These are phyloP conservation scores for Atrina japonica DNA, from an alignment of 2,888 invertebrate genomes.

Conservation along the genomic window DNA sequence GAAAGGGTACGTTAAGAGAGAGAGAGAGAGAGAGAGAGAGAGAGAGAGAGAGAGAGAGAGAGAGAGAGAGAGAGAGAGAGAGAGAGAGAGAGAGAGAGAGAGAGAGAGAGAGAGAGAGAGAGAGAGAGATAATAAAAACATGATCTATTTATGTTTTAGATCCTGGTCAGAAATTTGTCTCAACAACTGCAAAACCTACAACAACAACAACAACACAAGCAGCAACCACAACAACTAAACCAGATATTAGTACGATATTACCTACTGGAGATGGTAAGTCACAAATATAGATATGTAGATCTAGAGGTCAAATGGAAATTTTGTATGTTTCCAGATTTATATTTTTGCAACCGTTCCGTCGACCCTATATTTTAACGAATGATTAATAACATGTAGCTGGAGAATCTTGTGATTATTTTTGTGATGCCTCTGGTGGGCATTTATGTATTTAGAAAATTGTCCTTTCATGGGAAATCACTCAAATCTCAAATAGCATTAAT, in stretches of 20 bases:
- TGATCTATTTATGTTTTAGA: background rate
- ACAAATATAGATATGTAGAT: too few relatives aligned
- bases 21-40: background rate
- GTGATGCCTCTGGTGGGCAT: too few relatives aligned
- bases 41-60: background rate
- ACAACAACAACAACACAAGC: background rate
- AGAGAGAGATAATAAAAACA: too few relatives aligned
- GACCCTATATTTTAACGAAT: too few relatives aligned
- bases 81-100: conserved; percentile 5
- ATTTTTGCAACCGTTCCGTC: too few relatives aligned
- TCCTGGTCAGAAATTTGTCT: background rate
- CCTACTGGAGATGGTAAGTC: conserved; percentile 8
- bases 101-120: too few relatives aligned
- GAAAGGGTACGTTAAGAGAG: background rate
- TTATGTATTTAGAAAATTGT: too few relatives aligned
- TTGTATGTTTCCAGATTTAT: too few relatives aligned
- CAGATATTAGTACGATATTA: background rate
- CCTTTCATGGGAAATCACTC: too few relatives aligned
- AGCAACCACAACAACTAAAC: background rate
- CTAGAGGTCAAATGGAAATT: background rate
- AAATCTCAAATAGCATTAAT: too few relatives aligned
- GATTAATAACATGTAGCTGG: too few relatives aligned
- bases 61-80: conserved; percentile 9
- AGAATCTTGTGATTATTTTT: too few relatives aligned
- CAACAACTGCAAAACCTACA: conserved; percentile 1